A percentile compares a stretch with the other conserved stretches of the same genome.
Conservation (phyloP, 2,797 vertebrate species). For the Thaleichthys pacificus region DNA sequence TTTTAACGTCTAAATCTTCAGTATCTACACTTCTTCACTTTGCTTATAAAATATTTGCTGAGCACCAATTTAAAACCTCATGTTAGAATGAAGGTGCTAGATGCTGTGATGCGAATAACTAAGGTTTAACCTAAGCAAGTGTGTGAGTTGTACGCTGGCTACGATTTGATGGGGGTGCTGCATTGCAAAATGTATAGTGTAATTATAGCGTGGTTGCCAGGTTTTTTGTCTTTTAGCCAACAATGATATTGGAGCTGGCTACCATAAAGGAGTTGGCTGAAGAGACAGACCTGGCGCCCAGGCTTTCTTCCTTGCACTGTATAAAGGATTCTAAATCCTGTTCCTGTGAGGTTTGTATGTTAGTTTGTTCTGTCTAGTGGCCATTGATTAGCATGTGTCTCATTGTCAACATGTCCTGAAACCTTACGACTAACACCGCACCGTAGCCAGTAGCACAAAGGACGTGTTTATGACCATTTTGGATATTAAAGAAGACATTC, state of each 20-base stretch:
- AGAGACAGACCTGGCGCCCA: slow-evolving; percentile 37
- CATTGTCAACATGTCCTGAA: slow-evolving; percentile 58
- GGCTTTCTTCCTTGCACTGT: slow-evolving; percentile 46
- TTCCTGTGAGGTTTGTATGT: slow-evolving; percentile 54
- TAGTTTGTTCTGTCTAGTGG: slow-evolving; percentile 55
- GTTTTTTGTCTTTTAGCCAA: slow-evolving; percentile 43
- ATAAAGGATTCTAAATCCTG: slow-evolving; percentile 48
- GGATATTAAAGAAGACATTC: slow-evolving; percentile 42
- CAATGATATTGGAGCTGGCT: slow-evolving; percentile 58
- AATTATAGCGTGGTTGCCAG: slow-evolving; percentile 31
- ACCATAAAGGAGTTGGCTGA: slow-evolving; percentile 60
- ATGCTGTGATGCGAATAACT: slow-evolving; percentile 45
- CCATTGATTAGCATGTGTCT: slow-evolving; percentile 64
- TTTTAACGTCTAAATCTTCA: slow-evolving; percentile 26
- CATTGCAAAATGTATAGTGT: slow-evolving; percentile 46
- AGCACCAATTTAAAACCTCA: slow-evolving; percentile 6
- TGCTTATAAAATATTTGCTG: slow-evolving; percentile 5
- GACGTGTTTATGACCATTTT: slow-evolving; percentile 57
- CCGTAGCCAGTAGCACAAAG: slow-evolving; percentile 69
- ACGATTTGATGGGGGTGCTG: slow-evolving; percentile 22
- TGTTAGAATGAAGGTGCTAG: slow-evolving; percentile 35
- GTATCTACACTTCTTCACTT: not conserved
- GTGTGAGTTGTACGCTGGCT: slow-evolving; percentile 1
- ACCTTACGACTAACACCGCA: slow-evolving; percentile 44
- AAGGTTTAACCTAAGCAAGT: slow-evolving; percentile 18